Conservation (phyloP, 1,140 invertebrate species). For the Ceratoteleas bidentatus region DNA sequence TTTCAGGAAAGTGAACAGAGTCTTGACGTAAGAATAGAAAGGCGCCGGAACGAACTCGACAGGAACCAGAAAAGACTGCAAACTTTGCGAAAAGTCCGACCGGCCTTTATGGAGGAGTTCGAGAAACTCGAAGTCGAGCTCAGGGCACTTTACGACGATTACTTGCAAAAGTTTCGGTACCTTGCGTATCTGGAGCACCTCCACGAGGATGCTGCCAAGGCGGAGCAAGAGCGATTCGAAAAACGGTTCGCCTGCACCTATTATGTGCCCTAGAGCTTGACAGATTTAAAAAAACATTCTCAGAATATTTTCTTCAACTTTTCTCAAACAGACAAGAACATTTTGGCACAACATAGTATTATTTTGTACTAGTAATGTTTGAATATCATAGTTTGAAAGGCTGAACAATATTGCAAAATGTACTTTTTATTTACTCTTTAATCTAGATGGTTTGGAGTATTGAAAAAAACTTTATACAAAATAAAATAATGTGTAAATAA, state of each 20-base stretch:
- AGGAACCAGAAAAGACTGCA: constrained; percentile 95
- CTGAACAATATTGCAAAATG: too few relatives aligned
- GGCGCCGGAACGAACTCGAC: constrained; percentile 93
- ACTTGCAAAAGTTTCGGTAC: constrained; percentile 93
- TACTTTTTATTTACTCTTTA: too few relatives aligned
- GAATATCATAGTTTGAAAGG: not conserved
- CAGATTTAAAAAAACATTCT: too few relatives aligned
- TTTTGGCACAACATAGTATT: too few relatives aligned
- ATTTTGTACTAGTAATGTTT: not conserved
- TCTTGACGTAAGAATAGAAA: constrained; percentile 95
- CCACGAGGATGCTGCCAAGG: constrained; percentile 86
- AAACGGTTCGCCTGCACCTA: constrained; percentile 63
- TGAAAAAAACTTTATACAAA: too few relatives aligned
- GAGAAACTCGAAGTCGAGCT: constrained; percentile 94
- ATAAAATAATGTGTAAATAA: too few relatives aligned
- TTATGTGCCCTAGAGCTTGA: not conserved
- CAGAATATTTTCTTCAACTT: not conserved
- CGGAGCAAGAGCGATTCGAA: constrained; percentile 87
- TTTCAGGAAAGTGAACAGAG: constrained; percentile 84
- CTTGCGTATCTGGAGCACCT: constrained; percentile 91
- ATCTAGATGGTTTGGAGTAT: too few relatives aligned
- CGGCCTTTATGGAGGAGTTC: constrained; percentile 98
- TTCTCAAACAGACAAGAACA: not conserved
- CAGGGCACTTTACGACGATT: constrained; percentile 91
- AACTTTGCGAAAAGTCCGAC: constrained; percentile 97